Evolutionary conservation across 2,888 invertebrate genomes (phyloP), one percentile per base, ranked within the genome.

Genomic region (Thecocarcelia acutangulata): DNA sequence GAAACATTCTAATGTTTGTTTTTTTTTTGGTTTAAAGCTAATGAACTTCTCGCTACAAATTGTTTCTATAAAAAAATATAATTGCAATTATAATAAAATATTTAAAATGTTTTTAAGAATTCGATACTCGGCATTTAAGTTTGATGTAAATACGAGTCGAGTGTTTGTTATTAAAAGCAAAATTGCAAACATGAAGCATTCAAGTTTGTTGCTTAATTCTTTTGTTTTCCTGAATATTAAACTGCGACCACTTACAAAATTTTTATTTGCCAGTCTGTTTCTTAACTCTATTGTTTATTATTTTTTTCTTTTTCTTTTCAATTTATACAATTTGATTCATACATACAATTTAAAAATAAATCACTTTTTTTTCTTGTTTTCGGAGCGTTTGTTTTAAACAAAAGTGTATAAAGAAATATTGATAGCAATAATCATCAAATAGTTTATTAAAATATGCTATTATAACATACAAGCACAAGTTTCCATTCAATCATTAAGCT

Each of bases 191-290:
- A 33, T 24, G 40, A 12, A 11, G 24, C 24, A 21, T 37, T 9
- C 40, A 40, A 42, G 44, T 73, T 77, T 24, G 61, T 61, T 56
- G 19, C 73, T 68, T 70, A 59, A 76, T 50, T 59, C 50, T 83
- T 77, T 63, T 46, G 70, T 66, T 80, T 78, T 64, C 15, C n/a
- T 28, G n/a, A 37, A 6, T 37, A 12, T 54, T 37, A 50, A 69
- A 54, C 12, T 37, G 33, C 48, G 21, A 37, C 11, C 2, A 59
- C 15, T 70, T 70, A 21, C 3, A n/a, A n/a, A 17, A 2, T 33
- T 21, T 54, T 42, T 33, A 1, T 40, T n/a, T 46, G 3, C 72
- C 5, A 33, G 5, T 6, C 37, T 24, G 15, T 56, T 61, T 21
- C 54, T 46, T 42, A 70, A 70, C 37, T 44, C 33, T 54, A 56